These are phyloP conservation scores for Drosophila lacertosa DNA, from an alignment of 1,140 invertebrate genomes.

Conservation along the genomic window DNA sequence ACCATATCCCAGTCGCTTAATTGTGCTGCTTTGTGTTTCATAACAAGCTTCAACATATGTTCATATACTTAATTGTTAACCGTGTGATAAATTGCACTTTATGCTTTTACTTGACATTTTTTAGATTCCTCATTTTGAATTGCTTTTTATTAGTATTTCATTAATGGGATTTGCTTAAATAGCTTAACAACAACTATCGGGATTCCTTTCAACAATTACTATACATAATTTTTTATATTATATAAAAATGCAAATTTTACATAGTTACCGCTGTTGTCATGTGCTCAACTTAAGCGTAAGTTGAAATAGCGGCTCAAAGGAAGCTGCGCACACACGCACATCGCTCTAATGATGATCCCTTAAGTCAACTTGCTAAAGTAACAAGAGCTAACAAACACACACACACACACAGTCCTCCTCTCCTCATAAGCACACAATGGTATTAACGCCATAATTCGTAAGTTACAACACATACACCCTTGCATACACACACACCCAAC, in stretches of 20 bases:
- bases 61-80: too few relatives aligned
- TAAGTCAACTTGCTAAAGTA: slow-evolving; percentile 79
- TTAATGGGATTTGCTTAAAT: too few relatives aligned
- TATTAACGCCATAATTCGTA: slow-evolving; percentile 79
- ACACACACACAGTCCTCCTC: slow-evolving; percentile 5
- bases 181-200: too few relatives aligned
- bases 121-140: too few relatives aligned
- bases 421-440: slow-evolving; percentile 70
- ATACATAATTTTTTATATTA: too few relatives aligned
- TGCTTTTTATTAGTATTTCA: too few relatives aligned
- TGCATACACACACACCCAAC: slow-evolving; percentile 7
- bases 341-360: slow-evolving; percentile 73
- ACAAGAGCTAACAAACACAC: slow-evolving; percentile 44
- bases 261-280: slow-evolving; percentile 32
- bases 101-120: too few relatives aligned
- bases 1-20: not conserved
- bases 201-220: too few relatives aligned
- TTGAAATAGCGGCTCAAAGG: slow-evolving; percentile 22
- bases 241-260: too few relatives aligned
- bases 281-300: slow-evolving; percentile 35
- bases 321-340: slow-evolving; percentile 7
- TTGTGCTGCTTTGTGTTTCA: not conserved
- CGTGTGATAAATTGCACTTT: not conserved
- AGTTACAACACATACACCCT: slow-evolving; percentile 52
- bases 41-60: too few relatives aligned